Evolutionary conservation across 2,888 invertebrate species (phyloP), one percentile per base, ranked within the genome.

Genomic region (Hydropsyche betteni): DNA sequence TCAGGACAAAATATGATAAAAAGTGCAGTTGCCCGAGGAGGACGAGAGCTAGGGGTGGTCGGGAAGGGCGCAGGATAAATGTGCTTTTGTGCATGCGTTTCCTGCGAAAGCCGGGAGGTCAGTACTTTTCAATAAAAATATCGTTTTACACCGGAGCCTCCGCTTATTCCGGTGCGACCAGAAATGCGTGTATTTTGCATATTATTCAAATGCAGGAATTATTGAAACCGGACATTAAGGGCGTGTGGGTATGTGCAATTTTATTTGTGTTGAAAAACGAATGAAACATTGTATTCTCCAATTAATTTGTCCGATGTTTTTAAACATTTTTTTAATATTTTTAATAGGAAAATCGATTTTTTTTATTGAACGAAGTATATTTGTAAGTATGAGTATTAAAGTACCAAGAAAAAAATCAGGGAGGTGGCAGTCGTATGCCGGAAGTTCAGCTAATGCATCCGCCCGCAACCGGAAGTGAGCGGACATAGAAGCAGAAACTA

Each of bases 381-480:
- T 51, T 14, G 33, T 61, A 61, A 16, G 24, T 61, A 16, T 33
- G 61, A 33, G 6, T 64, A 64, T 8, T 12, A 10, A 64, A 34
- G 14, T 53, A 53, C n/a, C 16, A 64, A 34, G 36, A 64, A 64
- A 64, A 64, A 64, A 64, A 64, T 24, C n/a, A 44, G 61, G 76
- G 76, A 78, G 75, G 75, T 76, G 73, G 82, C 82, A 81, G 72
- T 61, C 75, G 81, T 80, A 78, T 82, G 82, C 85, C 87, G 87
- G 88, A 87, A 87, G 84, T 84, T 81, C 80, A 80, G 82, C 86
- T 87, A 88, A 88, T 88, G 88, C 87, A 87, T 85, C 86, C 87
- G 86, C 86, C 85, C 86, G 85, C 86, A 85, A 83, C 84, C 84
- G 83, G 81, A 81, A 78, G 79, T 72, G 75, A 76, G 74, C 72